phyloP scores from a whole-genome alignment of 1,140 invertebrate species.

The Condylostylus longicornis region DNA sequence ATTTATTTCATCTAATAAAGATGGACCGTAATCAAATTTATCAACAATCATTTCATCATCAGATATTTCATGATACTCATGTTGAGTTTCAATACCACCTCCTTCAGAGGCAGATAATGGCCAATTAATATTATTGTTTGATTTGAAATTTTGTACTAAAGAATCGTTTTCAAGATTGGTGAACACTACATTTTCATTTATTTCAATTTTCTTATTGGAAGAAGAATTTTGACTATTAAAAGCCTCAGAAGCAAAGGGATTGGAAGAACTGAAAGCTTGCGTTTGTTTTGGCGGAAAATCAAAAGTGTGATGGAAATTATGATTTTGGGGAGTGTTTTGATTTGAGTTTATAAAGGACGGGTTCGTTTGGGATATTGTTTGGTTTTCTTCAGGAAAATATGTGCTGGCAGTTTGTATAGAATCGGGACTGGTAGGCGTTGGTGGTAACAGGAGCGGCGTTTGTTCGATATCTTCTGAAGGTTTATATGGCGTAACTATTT shows the following conservation, averaged over 20 bases:
- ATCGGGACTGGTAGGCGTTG: constrained; percentile 36
- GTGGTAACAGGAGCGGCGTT: constrained; percentile 36
- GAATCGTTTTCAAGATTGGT: constrained; percentile 1
- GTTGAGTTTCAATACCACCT: constrained; percentile 34
- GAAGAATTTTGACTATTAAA: too few relatives aligned
- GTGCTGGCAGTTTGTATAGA: constrained; percentile 35
- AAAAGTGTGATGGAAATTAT: constrained; percentile 13
- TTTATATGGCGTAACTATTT: constrained; percentile 76
- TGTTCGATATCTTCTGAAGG: constrained; percentile 63
- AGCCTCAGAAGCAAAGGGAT: constrained; percentile 29
- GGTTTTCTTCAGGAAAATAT: constrained; percentile 24
- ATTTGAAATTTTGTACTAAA: too few relatives aligned
- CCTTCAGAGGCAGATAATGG: neutral
- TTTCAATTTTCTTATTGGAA: too few relatives aligned
- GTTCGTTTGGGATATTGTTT: constrained; percentile 20
- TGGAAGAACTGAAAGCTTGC: constrained; percentile 12
- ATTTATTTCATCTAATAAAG: constrained; percentile 89
- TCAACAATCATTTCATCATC: constrained; percentile 56
- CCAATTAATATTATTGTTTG: neutral
- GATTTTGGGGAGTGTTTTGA: constrained; percentile 28
- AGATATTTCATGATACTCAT: constrained; percentile 86
- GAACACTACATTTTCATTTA: too few relatives aligned
- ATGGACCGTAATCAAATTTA: constrained; percentile 80
- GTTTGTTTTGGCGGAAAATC: constrained; percentile 17
- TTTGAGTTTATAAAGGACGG: constrained; percentile 28